Conservation (phyloP, 2,113 vertebrate genomes). For the Heterochromis multidens region DNA sequence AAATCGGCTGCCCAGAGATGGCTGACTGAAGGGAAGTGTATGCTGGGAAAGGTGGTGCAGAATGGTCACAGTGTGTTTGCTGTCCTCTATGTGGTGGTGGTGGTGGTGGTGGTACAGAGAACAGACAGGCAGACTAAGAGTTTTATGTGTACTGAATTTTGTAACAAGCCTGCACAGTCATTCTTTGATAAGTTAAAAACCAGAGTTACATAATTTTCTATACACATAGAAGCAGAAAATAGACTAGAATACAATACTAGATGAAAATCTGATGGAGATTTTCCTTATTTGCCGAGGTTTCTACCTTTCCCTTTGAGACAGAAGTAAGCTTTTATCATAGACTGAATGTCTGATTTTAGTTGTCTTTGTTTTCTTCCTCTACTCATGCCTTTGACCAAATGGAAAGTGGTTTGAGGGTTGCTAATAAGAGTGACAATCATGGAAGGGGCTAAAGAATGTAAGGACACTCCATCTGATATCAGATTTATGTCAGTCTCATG, state of each 20-base stretch:
- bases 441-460: not conserved
- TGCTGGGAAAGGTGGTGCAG: conserved; percentile 11
- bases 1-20: not conserved
- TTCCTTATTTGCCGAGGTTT: not conserved
- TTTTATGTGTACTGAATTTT: not conserved
- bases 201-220: not conserved
- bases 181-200: not conserved
- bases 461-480: not conserved
- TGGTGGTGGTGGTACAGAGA: not conserved
- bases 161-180: not conserved
- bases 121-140: not conserved
- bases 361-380: not conserved
- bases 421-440: not conserved
- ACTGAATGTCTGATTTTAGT: not conserved
- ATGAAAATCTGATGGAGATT: not conserved
- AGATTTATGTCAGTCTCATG: not conserved
- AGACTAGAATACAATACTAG: not conserved
- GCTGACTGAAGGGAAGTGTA: conserved; percentile 30
- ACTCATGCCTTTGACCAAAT: rapidly evolving
- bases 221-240: not conserved
- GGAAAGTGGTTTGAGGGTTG: not conserved
- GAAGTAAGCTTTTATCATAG: not conserved
- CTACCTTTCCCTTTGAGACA: not conserved
- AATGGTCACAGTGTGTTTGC: conserved; percentile 52
- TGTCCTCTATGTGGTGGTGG: not conserved